Evolutionary conservation across 2,113 vertebrate species (phyloP).

Genomic region (Glaucomys volans): DNA sequence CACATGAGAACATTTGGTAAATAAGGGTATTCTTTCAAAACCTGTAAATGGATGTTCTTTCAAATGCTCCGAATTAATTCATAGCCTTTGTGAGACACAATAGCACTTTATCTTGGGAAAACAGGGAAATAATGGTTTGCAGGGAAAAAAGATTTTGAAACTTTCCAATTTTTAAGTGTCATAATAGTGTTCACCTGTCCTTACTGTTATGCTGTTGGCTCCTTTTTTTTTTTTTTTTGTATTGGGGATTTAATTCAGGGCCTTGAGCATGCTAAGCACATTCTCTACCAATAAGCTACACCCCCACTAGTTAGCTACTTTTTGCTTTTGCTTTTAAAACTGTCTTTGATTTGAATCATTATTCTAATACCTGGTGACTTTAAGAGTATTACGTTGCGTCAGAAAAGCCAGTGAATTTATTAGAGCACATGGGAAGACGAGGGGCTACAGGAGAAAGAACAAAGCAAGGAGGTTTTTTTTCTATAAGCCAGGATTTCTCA

Average conservation of each 20-base stretch:
- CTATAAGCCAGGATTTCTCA: neutral
- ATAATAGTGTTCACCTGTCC: neutral
- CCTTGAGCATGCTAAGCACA: too few species aligned
- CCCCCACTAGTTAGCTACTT: neutral
- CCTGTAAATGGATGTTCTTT: conserved; percentile 60
- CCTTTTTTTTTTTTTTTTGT: neutral
- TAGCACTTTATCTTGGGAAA: conserved; percentile 37
- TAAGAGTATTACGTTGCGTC: neutral
- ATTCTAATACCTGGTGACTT: conserved; percentile 22
- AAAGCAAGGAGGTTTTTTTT: neutral
- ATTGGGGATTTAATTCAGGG: neutral
- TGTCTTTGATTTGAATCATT: conserved; percentile 33
- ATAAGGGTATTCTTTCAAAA: conserved; percentile 64
- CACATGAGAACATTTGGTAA: conserved; percentile 43
- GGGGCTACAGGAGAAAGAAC: neutral
- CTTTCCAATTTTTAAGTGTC: neutral
- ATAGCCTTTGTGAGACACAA: conserved; percentile 52
- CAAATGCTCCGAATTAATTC: conserved; percentile 64
- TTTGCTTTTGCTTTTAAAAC: conserved; percentile 7
- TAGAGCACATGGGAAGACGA: neutral
- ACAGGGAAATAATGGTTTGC: conserved; percentile 41
- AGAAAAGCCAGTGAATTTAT: conserved; percentile 21
- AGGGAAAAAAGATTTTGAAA: neutral
- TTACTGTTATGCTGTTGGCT: neutral
- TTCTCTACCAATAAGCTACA: too few species aligned